Evolutionary conservation across 1,140 invertebrate genomes (phyloP).

Genomic region (Bombus picipes): DNA sequence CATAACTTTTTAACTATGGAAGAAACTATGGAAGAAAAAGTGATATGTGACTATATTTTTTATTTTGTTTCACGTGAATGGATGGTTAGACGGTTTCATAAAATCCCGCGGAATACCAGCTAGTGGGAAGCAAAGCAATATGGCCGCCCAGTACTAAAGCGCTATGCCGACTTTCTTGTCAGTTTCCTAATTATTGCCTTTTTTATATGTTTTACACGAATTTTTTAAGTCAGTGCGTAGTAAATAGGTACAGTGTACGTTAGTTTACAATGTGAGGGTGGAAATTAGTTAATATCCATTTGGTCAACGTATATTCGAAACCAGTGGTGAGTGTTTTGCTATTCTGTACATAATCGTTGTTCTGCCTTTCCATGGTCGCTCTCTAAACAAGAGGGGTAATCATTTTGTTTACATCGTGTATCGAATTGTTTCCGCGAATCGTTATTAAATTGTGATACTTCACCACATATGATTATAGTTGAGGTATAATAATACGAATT

Average conservation of each 20-base stretch:
- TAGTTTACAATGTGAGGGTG: constrained; percentile 62
- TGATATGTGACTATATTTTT: neutral
- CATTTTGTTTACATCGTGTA: constrained; percentile 65
- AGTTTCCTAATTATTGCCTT: constrained; percentile 73
- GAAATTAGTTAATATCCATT: constrained; percentile 9
- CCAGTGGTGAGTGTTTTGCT: constrained; percentile 70
- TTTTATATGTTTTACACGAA: constrained; percentile 75
- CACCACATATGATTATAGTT: neutral
- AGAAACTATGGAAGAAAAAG: neutral
- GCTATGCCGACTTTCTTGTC: constrained; percentile 77
- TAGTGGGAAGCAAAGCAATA: constrained; percentile 62
- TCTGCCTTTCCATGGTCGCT: constrained; percentile 57
- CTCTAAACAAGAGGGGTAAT: constrained; percentile 43
- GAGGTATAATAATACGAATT: neutral
- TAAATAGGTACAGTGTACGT: constrained; percentile 56
- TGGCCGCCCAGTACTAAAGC: constrained; percentile 77
- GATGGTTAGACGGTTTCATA: neutral
- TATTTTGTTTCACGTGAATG: neutral
- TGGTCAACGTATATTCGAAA: constrained; percentile 32
- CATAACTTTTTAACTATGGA: neutral
- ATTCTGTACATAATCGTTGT: constrained; percentile 31
- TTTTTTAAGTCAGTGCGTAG: constrained; percentile 65
- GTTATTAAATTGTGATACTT: neutral
- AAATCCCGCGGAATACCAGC: constrained; percentile 22
- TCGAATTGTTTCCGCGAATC: neutral